Evolutionary conservation across 92 coral and sea anemone genomes (phyloP), one percentile per base, ranked within the genome.

Genomic region (Micromussa lordhowensis): DNA sequence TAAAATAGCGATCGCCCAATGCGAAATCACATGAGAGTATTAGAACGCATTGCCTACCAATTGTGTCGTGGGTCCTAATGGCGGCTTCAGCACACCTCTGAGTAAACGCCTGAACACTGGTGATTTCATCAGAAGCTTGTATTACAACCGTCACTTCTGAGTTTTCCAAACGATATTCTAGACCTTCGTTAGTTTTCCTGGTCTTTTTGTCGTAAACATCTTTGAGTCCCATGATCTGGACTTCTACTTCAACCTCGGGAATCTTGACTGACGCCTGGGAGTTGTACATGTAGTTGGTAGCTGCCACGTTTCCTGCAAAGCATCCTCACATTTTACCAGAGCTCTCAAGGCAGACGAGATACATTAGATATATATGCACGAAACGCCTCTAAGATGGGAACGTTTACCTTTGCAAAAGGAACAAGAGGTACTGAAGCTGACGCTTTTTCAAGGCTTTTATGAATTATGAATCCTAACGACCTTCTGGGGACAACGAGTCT

Each of bases 31-130:
- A 36, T 10, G 32, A 29, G 21, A 5, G 31, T 32, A 5, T 30
- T 14, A 71, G 44, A 5, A 3, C 44, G 17, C 30, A 68, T 24
- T 8, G 38, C 90, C 57, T 87, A 92, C 95, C 95, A 44, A 86
- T 90, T 22, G 93, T 90, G 75, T 92, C 93, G 34, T 92, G 90
- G 3, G 93, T 89, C 44, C 80, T 92, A 17, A 80, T 82, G 0
- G 94, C 98, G 17, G 94, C 96, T 40, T 93, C 96, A 3, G 92
- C 84, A 76, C 96, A 92, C 82, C 98, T 90, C 84, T 93, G 96
- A 32, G 90, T 91, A 58, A 44, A 93, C 30, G 90, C 96, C 38
- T 82, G 87, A 48, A 95, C 48, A 35, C 80, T 75, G 72, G 75
- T 51, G 57, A 92, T 85, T 18, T 81, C 82, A 24, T 55, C 81